Evolutionary conservation across 2,888 invertebrate genomes (phyloP).

Genomic region (Orthosia gothica): DNA sequence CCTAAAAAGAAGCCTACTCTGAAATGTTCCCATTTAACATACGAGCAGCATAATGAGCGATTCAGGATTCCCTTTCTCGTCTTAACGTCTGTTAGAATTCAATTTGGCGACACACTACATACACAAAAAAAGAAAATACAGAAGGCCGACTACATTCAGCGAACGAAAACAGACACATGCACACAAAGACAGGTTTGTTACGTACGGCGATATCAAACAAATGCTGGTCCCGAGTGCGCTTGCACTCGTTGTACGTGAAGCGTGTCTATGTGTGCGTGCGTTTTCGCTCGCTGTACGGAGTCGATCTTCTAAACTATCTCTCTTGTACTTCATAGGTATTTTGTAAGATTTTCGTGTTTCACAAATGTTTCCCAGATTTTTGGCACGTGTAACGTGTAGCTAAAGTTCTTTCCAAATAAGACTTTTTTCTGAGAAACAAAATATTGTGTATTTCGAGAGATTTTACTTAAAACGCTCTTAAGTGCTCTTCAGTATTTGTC

Average conservation of each 20-base stretch:
- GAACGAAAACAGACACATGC: not conserved
- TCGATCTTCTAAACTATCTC: not conserved
- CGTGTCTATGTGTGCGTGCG: not conserved
- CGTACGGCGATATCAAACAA: not conserved
- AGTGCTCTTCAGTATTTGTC: not conserved
- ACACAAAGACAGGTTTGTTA: not conserved
- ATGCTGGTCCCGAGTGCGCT: not conserved
- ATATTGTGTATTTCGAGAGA: not conserved
- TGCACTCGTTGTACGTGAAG: not conserved
- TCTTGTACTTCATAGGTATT: conserved; percentile 17
- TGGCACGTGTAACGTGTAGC: conserved; percentile 25
- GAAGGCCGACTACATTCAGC: not conserved
- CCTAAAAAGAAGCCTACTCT: conserved; percentile 42
- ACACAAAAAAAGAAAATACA: not conserved
- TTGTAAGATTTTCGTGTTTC: conserved; percentile 42
- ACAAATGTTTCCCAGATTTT: conserved; percentile 25
- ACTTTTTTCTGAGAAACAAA: conserved; percentile 11
- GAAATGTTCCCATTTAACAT: conserved; percentile 60
- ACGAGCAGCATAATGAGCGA: conserved; percentile 69
- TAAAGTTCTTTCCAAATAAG: conserved; percentile 42
- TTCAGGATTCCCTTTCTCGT: conserved; percentile 60
- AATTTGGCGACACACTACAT: conserved; percentile 60
- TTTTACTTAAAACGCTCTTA: conserved; percentile 11
- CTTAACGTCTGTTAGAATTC: conserved; percentile 64
- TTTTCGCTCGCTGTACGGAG: not conserved